phyloP scores from a whole-genome alignment of 2,113 vertebrate species.

The Lepisosteus osseus region DNA sequence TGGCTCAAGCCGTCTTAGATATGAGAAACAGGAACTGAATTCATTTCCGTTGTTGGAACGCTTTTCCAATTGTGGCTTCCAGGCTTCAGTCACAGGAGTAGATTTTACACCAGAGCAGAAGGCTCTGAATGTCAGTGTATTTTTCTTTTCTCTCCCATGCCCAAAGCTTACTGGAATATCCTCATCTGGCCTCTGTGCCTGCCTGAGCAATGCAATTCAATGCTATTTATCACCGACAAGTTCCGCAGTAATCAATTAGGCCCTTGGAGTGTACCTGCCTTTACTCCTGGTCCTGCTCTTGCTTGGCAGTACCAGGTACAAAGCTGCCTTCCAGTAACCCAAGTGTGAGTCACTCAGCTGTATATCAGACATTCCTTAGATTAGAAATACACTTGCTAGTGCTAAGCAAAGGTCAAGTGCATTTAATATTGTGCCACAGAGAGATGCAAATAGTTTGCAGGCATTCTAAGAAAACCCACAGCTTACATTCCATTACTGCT shows the following conservation, averaged over 20 bases:
- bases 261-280: constrained; percentile 42
- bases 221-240: constrained; percentile 47
- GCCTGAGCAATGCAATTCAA: constrained; percentile 36
- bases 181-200: constrained; percentile 38
- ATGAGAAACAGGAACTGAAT: no score
- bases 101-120: no score
- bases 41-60: no score
- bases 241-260: constrained; percentile 54
- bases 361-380: neutral
- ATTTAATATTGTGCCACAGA: neutral
- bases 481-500: neutral
- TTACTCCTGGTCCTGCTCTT: constrained; percentile 2
- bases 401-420: constrained; percentile 4
- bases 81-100: no score
- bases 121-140: constrained; percentile 32
- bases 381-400: constrained; percentile 2
- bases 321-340: constrained; percentile 25
- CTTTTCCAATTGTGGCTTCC: no score
- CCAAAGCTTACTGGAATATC: constrained; percentile 38
- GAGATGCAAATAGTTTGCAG: neutral
- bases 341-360: constrained; percentile 4
- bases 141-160: constrained; percentile 12
- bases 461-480: constrained; percentile 2
- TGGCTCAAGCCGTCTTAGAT: no score
- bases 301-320: constrained; percentile 46